These are phyloP conservation scores for Crypturellus tataupa DNA, from an alignment of 2,797 vertebrate genomes.

Conservation along the genomic window DNA sequence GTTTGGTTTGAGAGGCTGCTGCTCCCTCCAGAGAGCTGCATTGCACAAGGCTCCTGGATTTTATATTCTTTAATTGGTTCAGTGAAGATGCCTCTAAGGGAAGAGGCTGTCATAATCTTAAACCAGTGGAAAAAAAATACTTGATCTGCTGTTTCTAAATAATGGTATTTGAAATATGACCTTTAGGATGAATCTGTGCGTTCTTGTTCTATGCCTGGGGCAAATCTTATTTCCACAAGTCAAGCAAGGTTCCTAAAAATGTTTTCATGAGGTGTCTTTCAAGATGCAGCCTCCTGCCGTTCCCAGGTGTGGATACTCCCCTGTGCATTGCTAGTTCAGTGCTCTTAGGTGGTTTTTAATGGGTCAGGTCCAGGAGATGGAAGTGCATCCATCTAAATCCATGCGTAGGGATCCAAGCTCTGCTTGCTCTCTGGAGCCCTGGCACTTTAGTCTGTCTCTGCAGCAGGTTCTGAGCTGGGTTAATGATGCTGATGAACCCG, in stretches of 20 bases:
- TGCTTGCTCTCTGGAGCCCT: not conserved
- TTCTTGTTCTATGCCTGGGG: not conserved
- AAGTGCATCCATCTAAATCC: fast-evolving
- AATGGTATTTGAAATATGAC: fast-evolving
- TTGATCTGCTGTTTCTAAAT: fast-evolving
- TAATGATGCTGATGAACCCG: too few relatives aligned
- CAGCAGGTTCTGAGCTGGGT: too few relatives aligned
- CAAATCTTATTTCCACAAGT: fast-evolving
- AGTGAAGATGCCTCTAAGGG: not conserved
- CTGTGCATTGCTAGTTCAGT: fast-evolving
- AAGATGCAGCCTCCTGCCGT: not conserved
- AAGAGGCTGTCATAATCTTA: not conserved
- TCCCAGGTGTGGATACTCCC: not conserved
- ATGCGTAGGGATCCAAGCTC: fast-evolving
- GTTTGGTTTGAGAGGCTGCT: not conserved
- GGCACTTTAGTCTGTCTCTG: not conserved
- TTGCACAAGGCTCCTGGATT: not conserved
- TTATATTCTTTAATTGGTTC: not conserved
- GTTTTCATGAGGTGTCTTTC: fast-evolving
- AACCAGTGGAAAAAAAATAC: not conserved
- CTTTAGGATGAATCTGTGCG: not conserved
- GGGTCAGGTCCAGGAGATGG: not conserved
- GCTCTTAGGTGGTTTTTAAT: not conserved
- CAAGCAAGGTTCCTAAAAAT: not conserved
- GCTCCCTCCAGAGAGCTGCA: not conserved